Percentiles rank a stretch among this genome's conserved stretches.
These are phyloP conservation scores for Drosophila subquinaria DNA, from an alignment of 2,888 invertebrate genomes.

Conservation along the genomic window DNA sequence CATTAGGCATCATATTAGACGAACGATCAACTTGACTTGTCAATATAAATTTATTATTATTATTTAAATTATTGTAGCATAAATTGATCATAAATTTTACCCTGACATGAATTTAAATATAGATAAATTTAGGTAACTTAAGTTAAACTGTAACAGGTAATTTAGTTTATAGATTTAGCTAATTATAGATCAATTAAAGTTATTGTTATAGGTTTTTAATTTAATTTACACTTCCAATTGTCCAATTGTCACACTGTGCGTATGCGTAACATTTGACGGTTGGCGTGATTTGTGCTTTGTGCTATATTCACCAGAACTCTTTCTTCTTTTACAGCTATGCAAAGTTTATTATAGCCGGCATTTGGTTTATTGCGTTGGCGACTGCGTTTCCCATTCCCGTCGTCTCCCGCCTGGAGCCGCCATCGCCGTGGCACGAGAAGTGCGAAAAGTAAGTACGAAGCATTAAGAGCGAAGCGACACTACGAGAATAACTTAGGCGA, in stretches of 20 bases:
- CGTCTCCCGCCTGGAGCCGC: constrained; percentile 89
- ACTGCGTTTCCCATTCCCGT: constrained; percentile 93
- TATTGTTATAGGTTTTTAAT: background rate
- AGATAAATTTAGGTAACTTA: too few species aligned
- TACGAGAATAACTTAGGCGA: constrained; percentile 3
- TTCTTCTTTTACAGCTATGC: constrained; percentile 81
- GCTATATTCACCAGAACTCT: constrained; percentile 19
- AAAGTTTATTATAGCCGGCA: constrained; percentile 84
- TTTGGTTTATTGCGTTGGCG: constrained; percentile 88
- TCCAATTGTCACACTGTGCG: background rate
- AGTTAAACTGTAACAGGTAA: background rate
- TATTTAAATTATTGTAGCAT: background rate
- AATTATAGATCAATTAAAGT: background rate
- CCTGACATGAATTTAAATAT: too few species aligned
- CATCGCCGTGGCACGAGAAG: constrained; percentile 87
- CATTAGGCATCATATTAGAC: background rate
- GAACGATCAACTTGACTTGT: background rate
- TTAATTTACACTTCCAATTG: background rate
- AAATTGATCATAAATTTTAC: too few species aligned
- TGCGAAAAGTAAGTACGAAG: constrained; percentile 88
- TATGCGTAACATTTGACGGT: constrained; percentile 7
- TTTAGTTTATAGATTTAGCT: background rate
- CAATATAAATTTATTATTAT: background rate
- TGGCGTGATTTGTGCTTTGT: constrained; percentile 1
- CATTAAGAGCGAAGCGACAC: constrained; percentile 14